phyloP scores from a whole-genome alignment of 2,888 invertebrate genomes.

The Heteromyza rotundicornis region DNA sequence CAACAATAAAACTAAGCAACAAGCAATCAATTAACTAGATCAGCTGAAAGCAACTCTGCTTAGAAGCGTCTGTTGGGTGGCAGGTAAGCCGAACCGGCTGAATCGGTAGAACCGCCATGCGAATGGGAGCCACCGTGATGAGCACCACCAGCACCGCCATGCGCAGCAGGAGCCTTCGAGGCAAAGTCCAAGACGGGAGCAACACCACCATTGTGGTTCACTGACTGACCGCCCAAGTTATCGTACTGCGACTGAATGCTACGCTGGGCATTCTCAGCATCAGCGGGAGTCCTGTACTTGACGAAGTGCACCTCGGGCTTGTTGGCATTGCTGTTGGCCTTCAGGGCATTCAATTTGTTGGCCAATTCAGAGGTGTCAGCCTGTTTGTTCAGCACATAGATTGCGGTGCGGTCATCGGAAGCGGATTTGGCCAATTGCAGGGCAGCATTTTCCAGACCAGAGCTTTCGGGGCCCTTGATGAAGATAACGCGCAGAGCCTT shows the following conservation, averaged over 20 bases:
- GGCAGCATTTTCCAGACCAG: conserved; percentile 16
- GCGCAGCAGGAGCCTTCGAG: conserved; percentile 22
- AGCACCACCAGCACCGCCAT: conserved; percentile 11
- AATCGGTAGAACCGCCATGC: conserved; percentile 22
- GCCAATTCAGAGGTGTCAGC: conserved; percentile 4
- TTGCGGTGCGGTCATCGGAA: conserved; percentile 23
- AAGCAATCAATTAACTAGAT: too few relatives aligned
- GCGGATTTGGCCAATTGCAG: conserved; percentile 15
- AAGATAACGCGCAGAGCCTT: conserved; percentile 39
- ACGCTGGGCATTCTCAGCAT: conserved; percentile 43
- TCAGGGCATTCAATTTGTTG: conserved; percentile 7
- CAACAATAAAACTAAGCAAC: too few relatives aligned
- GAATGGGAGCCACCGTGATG: conserved; percentile 17
- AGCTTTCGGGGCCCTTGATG: conserved; percentile 27
- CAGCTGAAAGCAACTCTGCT: too few relatives aligned
- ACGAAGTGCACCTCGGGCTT: conserved; percentile 45
- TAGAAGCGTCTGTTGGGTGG: conserved; percentile 47
- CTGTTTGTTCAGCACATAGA: conserved; percentile 34
- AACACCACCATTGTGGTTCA: neutral
- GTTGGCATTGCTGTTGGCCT: conserved; percentile 14
- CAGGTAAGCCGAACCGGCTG: conserved; percentile 39
- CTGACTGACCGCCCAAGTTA: neutral
- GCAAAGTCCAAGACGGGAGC: conserved; percentile 37
- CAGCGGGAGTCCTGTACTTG: conserved; percentile 43
- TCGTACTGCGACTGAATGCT: conserved; percentile 40